Evolutionary conservation across 1,140 invertebrate species (phyloP).

Genomic region (Amyelois transitella): DNA sequence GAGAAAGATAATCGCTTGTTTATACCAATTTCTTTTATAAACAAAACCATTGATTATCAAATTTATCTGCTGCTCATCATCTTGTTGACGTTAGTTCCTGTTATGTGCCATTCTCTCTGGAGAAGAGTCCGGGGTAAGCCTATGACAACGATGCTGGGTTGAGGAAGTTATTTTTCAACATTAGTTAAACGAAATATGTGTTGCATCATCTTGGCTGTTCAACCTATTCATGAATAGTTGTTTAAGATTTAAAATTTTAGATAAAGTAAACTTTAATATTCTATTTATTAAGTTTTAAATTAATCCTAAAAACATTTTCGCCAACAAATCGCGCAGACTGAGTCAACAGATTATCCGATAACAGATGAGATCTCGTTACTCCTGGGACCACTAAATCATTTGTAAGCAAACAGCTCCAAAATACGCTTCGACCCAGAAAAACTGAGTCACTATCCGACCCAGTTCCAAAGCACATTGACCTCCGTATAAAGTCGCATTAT

Average conservation of each 20-base stretch:
- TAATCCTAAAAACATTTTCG: conserved; percentile 15
- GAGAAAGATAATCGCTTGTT: no score
- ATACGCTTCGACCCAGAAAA: conserved; percentile 35
- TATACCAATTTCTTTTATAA: neutral
- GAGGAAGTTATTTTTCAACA: no score
- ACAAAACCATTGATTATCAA: no score
- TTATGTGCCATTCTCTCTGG: no score
- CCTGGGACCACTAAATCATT: conserved; percentile 34
- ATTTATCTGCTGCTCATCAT: no score
- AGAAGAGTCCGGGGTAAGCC: no score
- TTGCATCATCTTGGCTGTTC: no score
- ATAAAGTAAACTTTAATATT: neutral
- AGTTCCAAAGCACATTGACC: conserved; percentile 49
- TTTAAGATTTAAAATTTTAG: neutral
- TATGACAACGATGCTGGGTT: no score
- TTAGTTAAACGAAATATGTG: no score
- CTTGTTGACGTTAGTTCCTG: no score
- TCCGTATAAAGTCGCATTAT: conserved; percentile 41
- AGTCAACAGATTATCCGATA: neutral
- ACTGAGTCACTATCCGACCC: conserved; percentile 49
- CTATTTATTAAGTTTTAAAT: neutral
- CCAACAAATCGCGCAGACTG: conserved; percentile 5
- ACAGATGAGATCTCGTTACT: conserved; percentile 4
- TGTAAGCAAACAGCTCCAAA: conserved; percentile 34
- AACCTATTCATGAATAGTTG: no score